Evolutionary conservation across 2,888 invertebrate species (phyloP).

Genomic region (Sinodicranocentrus sp.): DNA sequence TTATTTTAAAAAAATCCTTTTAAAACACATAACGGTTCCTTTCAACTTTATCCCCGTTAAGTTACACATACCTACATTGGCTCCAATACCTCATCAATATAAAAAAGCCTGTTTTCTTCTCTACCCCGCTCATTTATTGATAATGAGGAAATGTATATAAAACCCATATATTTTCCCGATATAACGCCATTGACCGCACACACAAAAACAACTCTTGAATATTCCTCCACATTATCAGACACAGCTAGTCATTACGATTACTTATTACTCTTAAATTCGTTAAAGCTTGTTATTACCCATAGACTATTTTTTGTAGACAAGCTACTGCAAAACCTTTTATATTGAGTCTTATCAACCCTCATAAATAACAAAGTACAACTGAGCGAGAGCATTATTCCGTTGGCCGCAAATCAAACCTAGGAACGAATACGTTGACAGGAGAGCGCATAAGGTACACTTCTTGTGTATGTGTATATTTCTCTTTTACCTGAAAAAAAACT

Average conservation of each 20-base stretch:
- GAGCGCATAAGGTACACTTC: background rate
- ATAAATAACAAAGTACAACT: conserved; percentile 20
- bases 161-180: background rate
- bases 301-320: background rate
- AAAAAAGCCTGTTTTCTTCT: background rate
- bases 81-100: background rate
- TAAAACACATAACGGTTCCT: background rate
- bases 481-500: background rate
- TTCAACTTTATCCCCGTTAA: background rate
- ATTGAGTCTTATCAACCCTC: background rate
- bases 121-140: conserved; percentile 11
- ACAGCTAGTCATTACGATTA: background rate
- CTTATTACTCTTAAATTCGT: conserved; percentile 13
- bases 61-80: background rate
- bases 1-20: too few relatives aligned
- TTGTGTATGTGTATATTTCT: background rate
- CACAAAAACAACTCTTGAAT: background rate
- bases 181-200: background rate
- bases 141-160: conserved; percentile 21
- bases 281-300: background rate
- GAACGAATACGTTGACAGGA: background rate
- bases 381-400: background rate
- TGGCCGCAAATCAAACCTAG: conserved; percentile 3
- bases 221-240: too few relatives aligned
- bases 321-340: background rate